Evolutionary conservation across 2,113 vertebrate species (phyloP).

Genomic region (Agapornis roseicollis): DNA sequence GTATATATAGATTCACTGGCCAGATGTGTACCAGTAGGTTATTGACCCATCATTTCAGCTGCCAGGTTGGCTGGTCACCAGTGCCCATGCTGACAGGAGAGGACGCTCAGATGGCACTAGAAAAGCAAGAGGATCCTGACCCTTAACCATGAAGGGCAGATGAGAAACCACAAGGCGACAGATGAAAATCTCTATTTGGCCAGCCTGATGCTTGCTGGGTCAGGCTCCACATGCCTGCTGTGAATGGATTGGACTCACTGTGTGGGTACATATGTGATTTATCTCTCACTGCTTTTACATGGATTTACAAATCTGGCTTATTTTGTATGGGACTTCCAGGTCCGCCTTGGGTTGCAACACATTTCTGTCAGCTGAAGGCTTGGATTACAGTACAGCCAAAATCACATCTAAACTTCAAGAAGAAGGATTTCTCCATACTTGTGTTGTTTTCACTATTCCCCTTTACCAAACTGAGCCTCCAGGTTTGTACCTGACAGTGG

Average conservation of each 20-base stretch:
- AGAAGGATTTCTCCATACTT: not conserved
- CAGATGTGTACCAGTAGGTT: not conserved
- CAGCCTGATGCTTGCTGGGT: constrained; percentile 8
- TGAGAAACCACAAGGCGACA: not conserved
- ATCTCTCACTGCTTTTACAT: not conserved
- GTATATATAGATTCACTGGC: not conserved
- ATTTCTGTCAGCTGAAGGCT: not conserved
- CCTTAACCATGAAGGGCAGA: not conserved
- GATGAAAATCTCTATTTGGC: not conserved
- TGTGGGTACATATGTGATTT: not conserved
- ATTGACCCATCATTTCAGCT: not conserved
- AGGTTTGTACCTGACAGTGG: not conserved
- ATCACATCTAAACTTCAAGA: not conserved
- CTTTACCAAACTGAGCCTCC: not conserved
- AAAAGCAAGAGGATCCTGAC: not conserved
- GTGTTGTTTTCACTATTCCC: not conserved
- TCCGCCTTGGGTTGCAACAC: not conserved
- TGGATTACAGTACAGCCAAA: not conserved
- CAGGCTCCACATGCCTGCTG: not conserved
- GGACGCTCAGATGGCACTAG: not conserved
- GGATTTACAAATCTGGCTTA: not conserved
- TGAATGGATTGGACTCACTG: not conserved
- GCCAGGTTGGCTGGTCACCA: constrained; percentile 19
- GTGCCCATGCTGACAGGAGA: not conserved
- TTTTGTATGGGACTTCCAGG: not conserved